phyloP scores from a whole-genome alignment of 2,888 invertebrate genomes.

The Drosophila neutralis region DNA sequence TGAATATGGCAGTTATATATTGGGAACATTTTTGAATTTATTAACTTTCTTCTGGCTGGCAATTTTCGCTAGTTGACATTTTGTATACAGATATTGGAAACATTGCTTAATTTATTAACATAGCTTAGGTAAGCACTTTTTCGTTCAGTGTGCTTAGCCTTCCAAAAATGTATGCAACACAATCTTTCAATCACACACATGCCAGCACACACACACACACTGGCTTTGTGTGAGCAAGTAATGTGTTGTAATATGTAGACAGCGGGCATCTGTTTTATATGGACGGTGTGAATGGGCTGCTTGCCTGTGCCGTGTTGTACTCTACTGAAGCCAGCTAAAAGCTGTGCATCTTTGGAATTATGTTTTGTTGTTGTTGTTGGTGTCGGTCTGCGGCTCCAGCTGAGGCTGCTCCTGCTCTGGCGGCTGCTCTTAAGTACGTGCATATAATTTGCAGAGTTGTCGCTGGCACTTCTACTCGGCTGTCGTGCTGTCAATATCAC shows the following conservation, averaged over 20 bases:
- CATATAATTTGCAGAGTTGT: conserved; percentile 72
- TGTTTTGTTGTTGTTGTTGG: conserved; percentile 5
- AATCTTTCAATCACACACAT: background rate
- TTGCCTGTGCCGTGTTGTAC: conserved; percentile 9
- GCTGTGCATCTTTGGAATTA: conserved; percentile 21
- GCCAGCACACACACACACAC: background rate
- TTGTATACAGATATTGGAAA: background rate
- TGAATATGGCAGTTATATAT: background rate
- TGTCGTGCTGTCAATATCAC: conserved; percentile 72
- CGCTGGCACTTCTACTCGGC: conserved; percentile 39
- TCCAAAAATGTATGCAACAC: conserved; percentile 19
- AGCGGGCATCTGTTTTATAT: conserved; percentile 59
- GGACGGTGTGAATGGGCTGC: conserved; percentile 46
- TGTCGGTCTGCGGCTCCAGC: background rate
- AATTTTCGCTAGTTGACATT: background rate
- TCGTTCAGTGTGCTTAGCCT: conserved; percentile 28
- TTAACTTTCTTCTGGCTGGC: background rate
- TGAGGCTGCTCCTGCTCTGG: conserved; percentile 3
- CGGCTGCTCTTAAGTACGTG: conserved; percentile 74
- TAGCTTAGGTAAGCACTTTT: background rate
- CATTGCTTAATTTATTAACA: background rate
- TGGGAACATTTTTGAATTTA: background rate
- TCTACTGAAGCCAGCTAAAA: conserved; percentile 5
- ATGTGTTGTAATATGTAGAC: conserved; percentile 54
- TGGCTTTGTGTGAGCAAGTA: conserved; percentile 14